Conservation (phyloP, 2,888 invertebrate species). For the Eurytoma californica region DNA sequence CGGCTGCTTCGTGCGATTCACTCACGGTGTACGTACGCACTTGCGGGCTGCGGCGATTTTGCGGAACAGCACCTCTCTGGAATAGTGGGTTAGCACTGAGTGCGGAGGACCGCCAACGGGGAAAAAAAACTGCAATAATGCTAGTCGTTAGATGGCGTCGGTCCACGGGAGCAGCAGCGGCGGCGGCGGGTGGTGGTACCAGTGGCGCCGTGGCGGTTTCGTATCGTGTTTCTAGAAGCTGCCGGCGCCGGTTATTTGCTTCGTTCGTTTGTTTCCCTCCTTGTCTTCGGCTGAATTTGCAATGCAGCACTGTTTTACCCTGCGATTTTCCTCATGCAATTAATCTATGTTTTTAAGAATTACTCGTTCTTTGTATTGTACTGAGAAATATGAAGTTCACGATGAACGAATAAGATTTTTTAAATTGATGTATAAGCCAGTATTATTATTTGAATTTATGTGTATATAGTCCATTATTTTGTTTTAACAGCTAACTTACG, state of each 20-base stretch:
- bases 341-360: too few species aligned
- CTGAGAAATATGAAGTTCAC: too few species aligned
- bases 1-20: neutral
- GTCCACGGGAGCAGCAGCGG: conserved; percentile 64
- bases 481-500: too few species aligned
- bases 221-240: conserved; percentile 32
- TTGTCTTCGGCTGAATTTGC: neutral
- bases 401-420: too few species aligned
- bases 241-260: conserved; percentile 48
- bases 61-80: too few species aligned
- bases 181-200: conserved; percentile 42
- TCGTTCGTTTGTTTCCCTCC: conserved; percentile 10
- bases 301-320: conserved; percentile 12
- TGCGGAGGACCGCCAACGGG: conserved; percentile 18
- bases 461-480: too few species aligned
- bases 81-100: too few species aligned
- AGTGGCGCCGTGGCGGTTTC: conserved; percentile 35
- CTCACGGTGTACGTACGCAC: too few species aligned
- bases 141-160: conserved; percentile 75
- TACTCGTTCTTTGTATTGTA: too few species aligned
- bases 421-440: too few species aligned
- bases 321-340: neutral
- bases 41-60: neutral
- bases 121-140: conserved; percentile 69
- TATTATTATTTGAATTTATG: too few species aligned